These are phyloP conservation scores for Menidia menidia DNA, from an alignment of 2,797 vertebrate species.

Conservation along the genomic window DNA sequence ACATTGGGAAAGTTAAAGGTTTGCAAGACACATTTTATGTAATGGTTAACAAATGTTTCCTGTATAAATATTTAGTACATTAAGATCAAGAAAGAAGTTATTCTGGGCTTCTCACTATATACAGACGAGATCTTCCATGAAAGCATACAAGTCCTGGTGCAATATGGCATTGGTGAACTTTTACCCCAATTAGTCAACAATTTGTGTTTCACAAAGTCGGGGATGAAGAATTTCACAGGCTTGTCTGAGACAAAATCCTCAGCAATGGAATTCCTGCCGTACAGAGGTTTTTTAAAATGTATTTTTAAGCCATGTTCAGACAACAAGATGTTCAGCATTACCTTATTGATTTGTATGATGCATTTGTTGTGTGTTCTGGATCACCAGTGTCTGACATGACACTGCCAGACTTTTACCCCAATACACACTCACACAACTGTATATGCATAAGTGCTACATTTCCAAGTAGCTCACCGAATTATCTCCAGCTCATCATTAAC, in stretches of 20 bases:
- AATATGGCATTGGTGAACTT: neutral
- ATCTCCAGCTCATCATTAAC: neutral
- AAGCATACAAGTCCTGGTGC: neutral
- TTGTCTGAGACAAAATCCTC: too few relatives aligned
- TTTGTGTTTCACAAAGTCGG: neutral
- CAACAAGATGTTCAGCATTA: too few relatives aligned
- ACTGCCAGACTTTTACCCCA: neutral
- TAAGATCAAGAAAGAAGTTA: neutral
- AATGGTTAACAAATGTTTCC: neutral
- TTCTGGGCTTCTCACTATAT: neutral
- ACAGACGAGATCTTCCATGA: neutral
- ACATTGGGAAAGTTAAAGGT: neutral
- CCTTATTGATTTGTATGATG: too few relatives aligned
- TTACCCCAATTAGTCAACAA: neutral
- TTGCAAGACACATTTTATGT: neutral
- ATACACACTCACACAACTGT: too few relatives aligned
- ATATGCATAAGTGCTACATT: too few relatives aligned
- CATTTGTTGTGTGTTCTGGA: too few relatives aligned
- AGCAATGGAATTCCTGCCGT: too few relatives aligned
- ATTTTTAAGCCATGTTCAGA: too few relatives aligned
- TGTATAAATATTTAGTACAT: neutral
- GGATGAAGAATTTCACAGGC: neutral
- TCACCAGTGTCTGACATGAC: too few relatives aligned
- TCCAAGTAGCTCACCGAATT: too few relatives aligned
- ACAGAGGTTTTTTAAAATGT: too few relatives aligned